Conservation (phyloP, 1,140 invertebrate species). For the Magallana gigas region DNA sequence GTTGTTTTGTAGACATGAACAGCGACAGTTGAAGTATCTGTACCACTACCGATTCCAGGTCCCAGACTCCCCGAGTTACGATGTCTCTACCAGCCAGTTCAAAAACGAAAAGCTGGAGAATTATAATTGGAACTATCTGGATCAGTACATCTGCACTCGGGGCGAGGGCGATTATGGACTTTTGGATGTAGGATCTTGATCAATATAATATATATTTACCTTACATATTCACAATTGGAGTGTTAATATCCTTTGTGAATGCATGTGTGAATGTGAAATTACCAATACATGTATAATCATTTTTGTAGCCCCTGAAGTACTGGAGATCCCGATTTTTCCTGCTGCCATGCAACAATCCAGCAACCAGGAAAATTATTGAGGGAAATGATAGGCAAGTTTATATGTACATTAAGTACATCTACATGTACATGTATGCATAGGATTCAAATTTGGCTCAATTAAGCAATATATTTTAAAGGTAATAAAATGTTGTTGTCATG, state of each 20-base stretch:
- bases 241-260: too few relatives aligned
- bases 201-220: neutral
- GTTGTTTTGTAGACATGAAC: slow-evolving; percentile 87
- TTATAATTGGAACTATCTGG: slow-evolving; percentile 98
- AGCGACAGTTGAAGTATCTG: slow-evolving; percentile 86
- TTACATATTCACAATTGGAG: neutral
- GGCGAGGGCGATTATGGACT: slow-evolving; percentile 94
- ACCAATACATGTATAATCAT: neutral
- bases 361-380: slow-evolving; percentile 80
- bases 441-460: neutral
- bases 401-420: neutral
- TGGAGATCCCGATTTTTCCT: slow-evolving; percentile 96
- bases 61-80: slow-evolving; percentile 94
- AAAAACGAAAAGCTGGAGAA: slow-evolving; percentile 96
- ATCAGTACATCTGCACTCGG: slow-evolving; percentile 96
- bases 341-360: slow-evolving; percentile 83
- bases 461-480: too few relatives aligned
- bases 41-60: slow-evolving; percentile 87
- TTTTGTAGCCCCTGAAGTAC: slow-evolving; percentile 87
- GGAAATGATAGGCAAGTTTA: slow-evolving; percentile 63
- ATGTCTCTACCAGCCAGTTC: slow-evolving; percentile 96
- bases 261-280: too few relatives aligned
- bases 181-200: slow-evolving; percentile 84
- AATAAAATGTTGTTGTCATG: too few relatives aligned
- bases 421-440: neutral